Evolutionary conservation across 2,113 vertebrate genomes (phyloP).

Genomic region (Syrmaticus mikado): DNA sequence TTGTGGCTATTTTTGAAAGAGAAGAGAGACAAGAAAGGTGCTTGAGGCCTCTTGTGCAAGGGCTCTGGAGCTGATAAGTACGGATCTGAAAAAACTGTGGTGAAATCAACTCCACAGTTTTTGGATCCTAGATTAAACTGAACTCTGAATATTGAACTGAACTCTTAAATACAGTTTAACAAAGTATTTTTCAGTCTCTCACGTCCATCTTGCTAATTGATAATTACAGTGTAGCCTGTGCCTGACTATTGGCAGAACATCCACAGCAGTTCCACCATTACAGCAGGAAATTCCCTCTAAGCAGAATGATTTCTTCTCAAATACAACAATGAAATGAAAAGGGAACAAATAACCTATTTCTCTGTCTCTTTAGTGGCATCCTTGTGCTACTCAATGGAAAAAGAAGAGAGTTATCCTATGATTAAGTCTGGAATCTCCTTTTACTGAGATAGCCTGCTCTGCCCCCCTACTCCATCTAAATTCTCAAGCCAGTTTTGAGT

Average conservation of each 20-base stretch:
- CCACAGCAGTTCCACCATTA: neutral
- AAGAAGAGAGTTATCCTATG: neutral
- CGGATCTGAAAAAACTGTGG: neutral
- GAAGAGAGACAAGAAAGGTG: neutral
- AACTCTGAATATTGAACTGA: neutral
- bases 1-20: neutral
- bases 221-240: neutral
- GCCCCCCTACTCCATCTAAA: neutral
- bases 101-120: neutral
- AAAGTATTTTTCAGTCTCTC: neutral
- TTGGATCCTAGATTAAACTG: neutral
- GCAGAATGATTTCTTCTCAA: neutral
- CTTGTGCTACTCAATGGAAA: neutral
- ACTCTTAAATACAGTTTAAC: neutral
- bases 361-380: neutral
- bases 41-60: neutral
- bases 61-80: neutral
- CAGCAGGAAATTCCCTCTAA: neutral
- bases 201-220: neutral
- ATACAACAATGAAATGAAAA: neutral
- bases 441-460: neutral
- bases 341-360: neutral
- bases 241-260: neutral
- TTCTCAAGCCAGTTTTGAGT: neutral
- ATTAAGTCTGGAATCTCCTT: conserved; percentile 7